Conservation (phyloP, 1,140 invertebrate species). For the Pemphigus obesinymphae region DNA sequence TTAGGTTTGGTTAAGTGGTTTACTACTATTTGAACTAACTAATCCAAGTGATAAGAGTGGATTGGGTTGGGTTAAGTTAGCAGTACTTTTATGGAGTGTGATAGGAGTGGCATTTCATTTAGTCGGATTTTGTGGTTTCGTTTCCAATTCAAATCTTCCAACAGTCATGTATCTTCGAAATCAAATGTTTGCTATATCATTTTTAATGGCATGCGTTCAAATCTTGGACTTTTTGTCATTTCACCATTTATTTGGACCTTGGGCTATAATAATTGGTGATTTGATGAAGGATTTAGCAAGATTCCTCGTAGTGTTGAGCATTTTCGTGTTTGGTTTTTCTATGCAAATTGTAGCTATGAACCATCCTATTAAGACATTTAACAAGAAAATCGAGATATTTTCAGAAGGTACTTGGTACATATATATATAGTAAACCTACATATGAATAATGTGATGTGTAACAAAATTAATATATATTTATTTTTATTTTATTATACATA, state of each 20-base stretch:
- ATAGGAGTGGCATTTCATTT: conserved; percentile 88
- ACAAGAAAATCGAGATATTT: conserved; percentile 43
- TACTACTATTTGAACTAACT: conserved; percentile 91
- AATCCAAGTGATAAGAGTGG: conserved; percentile 94
- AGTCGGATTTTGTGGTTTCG: conserved; percentile 58
- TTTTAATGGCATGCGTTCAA: conserved; percentile 93
- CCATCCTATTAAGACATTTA: conserved; percentile 73
- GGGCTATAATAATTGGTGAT: conserved; percentile 89
- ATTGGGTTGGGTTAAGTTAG: conserved; percentile 85
- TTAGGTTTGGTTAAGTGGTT: conserved; percentile 78
- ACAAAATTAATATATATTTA: background rate
- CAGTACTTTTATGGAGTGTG: conserved; percentile 87
- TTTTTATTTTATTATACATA: conserved; percentile 52
- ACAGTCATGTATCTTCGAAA: conserved; percentile 87
- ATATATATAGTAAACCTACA: too few species aligned
- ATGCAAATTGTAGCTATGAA: conserved; percentile 95
- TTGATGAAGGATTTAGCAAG: conserved; percentile 87
- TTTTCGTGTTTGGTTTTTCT: conserved; percentile 98
- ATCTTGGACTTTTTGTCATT: conserved; percentile 96
- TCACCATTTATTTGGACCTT: conserved; percentile 97
- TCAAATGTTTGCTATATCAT: conserved; percentile 90
- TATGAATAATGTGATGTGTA: background rate
- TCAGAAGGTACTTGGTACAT: conserved; percentile 50
- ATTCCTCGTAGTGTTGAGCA: conserved; percentile 92
- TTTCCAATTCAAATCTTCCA: conserved; percentile 68